phyloP scores from a whole-genome alignment of 1,140 invertebrate genomes.

The Plodia interpunctella region DNA sequence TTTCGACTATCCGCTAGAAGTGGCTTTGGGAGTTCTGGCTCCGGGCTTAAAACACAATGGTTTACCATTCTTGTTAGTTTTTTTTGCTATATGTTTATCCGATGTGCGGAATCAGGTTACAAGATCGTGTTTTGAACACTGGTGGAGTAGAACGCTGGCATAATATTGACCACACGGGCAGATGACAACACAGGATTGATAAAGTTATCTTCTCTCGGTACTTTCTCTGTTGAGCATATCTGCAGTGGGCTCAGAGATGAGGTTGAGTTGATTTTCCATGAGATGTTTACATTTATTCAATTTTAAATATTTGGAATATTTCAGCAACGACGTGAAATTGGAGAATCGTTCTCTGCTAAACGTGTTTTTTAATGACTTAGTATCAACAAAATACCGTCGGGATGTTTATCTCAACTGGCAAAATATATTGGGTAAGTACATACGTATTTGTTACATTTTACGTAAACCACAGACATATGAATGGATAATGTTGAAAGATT shows the following conservation, averaged over 20 bases:
- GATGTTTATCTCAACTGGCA: slow-evolving; percentile 80
- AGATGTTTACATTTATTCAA: no score
- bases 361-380: slow-evolving; percentile 80
- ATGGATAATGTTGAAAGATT: slow-evolving; percentile 2
- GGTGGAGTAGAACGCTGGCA: no score
- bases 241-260: no score
- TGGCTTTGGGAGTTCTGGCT: slow-evolving; percentile 72
- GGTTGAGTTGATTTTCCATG: no score
- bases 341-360: slow-evolving; percentile 78
- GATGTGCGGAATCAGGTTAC: neutral
- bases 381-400: slow-evolving; percentile 78
- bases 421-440: slow-evolving; percentile 64
- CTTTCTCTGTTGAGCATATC: no score
- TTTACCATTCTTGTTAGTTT: slow-evolving; percentile 63
- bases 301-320: slow-evolving; percentile 29
- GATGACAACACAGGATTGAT: no score
- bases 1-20: slow-evolving; percentile 76
- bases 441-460: neutral
- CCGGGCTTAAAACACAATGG: slow-evolving; percentile 50
- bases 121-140: no score
- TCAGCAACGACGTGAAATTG: slow-evolving; percentile 61
- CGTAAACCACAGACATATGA: neutral
- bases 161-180: no score
- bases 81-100: no score
- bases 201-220: no score